These are phyloP conservation scores for Nasonia oneida DNA, from an alignment of 2,888 invertebrate species.

Conservation along the genomic window DNA sequence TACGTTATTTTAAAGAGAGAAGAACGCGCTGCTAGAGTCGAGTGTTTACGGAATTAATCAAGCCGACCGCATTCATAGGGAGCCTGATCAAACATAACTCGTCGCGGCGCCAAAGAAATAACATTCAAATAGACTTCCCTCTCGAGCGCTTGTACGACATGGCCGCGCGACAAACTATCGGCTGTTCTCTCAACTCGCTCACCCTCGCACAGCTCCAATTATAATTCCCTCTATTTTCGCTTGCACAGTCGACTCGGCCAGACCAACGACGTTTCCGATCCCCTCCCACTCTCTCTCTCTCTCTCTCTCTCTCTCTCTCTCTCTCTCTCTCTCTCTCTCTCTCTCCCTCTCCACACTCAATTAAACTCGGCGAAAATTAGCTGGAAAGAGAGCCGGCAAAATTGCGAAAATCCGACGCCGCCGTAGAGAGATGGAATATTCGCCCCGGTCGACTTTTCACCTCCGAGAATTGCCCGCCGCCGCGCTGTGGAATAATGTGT, in stretches of 20 bases:
- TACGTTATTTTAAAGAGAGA: not conserved
- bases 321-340: not conserved
- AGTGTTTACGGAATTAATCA: not conserved
- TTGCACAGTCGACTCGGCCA: not conserved
- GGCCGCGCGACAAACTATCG: slow-evolving; percentile 49
- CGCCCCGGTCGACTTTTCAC: slow-evolving; percentile 58
- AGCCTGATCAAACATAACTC: slow-evolving; percentile 1
- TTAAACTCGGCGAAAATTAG: slow-evolving; percentile 76
- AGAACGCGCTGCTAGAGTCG: too few species aligned
- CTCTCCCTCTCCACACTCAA: slow-evolving; percentile 70
- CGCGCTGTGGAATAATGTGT: not conserved
- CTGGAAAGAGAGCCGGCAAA: slow-evolving; percentile 45
- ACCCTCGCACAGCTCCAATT: not conserved
- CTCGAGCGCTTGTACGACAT: not conserved
- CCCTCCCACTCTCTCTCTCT: not conserved
- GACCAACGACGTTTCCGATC: slow-evolving; percentile 42
- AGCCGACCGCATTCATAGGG: not conserved
- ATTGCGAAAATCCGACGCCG: slow-evolving; percentile 52
- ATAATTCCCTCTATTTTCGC: slow-evolving; percentile 41
- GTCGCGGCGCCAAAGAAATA: not conserved
- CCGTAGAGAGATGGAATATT: slow-evolving; percentile 34
- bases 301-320: not conserved
- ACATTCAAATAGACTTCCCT: slow-evolving; percentile 38
- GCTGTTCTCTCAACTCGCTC: slow-evolving; percentile 45
- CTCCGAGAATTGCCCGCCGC: slow-evolving; percentile 47